Evolutionary conservation across 2,888 invertebrate species (phyloP).

Genomic region (Spialia ferax): DNA sequence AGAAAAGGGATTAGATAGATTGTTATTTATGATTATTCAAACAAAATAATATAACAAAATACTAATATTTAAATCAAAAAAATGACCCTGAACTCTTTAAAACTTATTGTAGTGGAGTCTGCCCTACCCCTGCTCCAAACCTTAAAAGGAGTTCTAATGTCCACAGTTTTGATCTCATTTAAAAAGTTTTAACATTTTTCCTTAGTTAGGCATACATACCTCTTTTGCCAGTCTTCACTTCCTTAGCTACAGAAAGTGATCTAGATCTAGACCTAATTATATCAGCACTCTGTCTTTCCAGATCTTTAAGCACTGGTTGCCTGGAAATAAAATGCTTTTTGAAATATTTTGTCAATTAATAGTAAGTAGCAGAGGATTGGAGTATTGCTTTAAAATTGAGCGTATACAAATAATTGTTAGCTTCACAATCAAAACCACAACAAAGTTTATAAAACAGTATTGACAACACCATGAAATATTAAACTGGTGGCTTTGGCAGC

Average conservation of each 20-base stretch:
- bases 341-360: not conserved
- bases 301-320: slow-evolving; percentile 76
- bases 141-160: no score
- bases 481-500: no score
- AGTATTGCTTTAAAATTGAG: not conserved
- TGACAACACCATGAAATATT: no score
- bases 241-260: slow-evolving; percentile 75
- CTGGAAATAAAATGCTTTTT: slow-evolving; percentile 52
- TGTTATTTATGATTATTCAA: no score
- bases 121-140: no score
- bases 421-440: not conserved
- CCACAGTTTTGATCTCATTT: no score
- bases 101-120: no score
- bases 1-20: no score
- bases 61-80: no score
- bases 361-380: not conserved
- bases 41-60: not conserved
- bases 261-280: slow-evolving; percentile 79
- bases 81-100: no score
- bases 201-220: slow-evolving; percentile 52
- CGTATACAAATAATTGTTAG: not conserved
- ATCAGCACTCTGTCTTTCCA: slow-evolving; percentile 80
- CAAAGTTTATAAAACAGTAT: no score
- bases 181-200: no score
- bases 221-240: slow-evolving; percentile 63